Evolutionary conservation across 2,113 vertebrate genomes (phyloP), one percentile per base, ranked within the genome.

Genomic region (Menura novaehollandiae): DNA sequence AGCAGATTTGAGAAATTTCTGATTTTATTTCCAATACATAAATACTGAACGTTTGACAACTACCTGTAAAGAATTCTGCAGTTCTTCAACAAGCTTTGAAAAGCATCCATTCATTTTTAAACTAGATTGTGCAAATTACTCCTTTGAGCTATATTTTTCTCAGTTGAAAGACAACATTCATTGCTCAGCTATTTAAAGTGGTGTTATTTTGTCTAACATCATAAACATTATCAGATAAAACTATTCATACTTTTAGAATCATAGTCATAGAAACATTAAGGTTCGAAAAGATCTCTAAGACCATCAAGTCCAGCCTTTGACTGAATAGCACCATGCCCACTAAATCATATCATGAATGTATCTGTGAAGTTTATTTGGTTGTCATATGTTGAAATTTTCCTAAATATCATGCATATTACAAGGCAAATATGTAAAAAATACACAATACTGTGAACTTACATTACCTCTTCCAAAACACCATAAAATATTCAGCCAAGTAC

Each of bases 241-340:
- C 6, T 16, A 43, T 22, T 67, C 27, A 41, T 49, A 11, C n/a
- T 76, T 58, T 62, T 56, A 75, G 46, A 49, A 35, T 19, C 1
- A 1, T 8, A 41, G 55, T 43, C 16, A 49, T 17, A 56, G 14
- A 37, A 49, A 35, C 18, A 51, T 43, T 18, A 73, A 43, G 14
- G 17, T 23, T 80, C 32, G 51, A 32, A 88, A 80, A 64, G 21
- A 51, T 21, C 17, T 79, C 41, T 12, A 55, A 59, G 28, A n/a
- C 53, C 6, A 56, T 49, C 14, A 73, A 56, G 32, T 27, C 26
- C 35, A 56, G 1, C 14, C 32, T 56, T 64, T 35, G 17, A 35
- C 17, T 49, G 30, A 64, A 72, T 49, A 49, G 4, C 49, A 22
- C 9, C 0, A 0, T 32, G 21, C 11, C 26, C 22, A 64, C 7